Evolutionary conservation across 2,888 invertebrate genomes (phyloP), one percentile per base, ranked within the genome.

Genomic region (Coleophora deauratella): DNA sequence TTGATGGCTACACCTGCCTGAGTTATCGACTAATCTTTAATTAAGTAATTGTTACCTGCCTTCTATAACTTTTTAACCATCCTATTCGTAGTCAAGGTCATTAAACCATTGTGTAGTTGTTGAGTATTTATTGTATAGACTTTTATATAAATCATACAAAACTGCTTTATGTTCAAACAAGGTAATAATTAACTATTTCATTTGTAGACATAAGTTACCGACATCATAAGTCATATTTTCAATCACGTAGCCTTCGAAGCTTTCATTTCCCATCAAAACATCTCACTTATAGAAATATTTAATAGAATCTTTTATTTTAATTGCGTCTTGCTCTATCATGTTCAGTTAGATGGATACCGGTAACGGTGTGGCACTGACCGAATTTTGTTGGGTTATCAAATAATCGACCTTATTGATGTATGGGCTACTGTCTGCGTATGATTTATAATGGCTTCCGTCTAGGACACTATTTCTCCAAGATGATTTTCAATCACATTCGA

Each of bases 401-500:
- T 81, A 79, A 82, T 81, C 80, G 74, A 76, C 72, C 72, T 71
- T 75, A 79, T 79, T 81, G 84, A 84, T 81, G 81, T 74, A 81
- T 80, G 71, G 60, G 77, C 79, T 77, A 76, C 84, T 72, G 84
- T 80, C 78, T 53, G 52, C 47, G 52, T 55, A 74, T 84, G 84
- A 84, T 85, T 84, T 76, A 85, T 85, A 78, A 72, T 74, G 66
- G 75, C 81, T 84, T 80, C 82, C 79, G 84, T 74, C 71, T 80
- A 80, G 78, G 81, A 85, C 82, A 84, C 71, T 74, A 73, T 80
- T 76, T 69, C 79, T 78, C 67, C 63, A 65, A 72, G 77, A 80
- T 82, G 82, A 84, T 82, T 85, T 82, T 81, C 84, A 84, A 85
- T 84, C 84, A 84, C 72, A 82, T 78, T 72, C 72, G 80, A 79